Percentiles rank a stretch among this genome's conserved stretches.
Conservation (phyloP, 2,797 vertebrate genomes). For the Thripadectes ignobilis region DNA sequence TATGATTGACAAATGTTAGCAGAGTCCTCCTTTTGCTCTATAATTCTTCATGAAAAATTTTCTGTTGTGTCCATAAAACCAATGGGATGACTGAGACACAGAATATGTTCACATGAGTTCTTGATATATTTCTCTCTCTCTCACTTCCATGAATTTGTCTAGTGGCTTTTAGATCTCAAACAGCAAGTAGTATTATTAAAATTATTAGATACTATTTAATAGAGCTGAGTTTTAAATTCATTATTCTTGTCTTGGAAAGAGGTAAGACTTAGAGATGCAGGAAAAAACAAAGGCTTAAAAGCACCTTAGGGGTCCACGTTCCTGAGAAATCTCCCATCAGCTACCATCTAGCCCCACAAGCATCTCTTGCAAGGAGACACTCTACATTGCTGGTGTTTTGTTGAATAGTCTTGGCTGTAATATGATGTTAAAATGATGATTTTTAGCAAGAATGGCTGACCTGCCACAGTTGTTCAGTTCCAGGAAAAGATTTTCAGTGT, state of each 20-base stretch:
- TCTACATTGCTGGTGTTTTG: not conserved
- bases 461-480: not conserved
- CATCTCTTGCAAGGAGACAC: not conserved
- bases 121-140: not conserved
- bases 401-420: not conserved
- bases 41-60: not conserved
- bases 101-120: not conserved
- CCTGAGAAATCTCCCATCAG: not conserved
- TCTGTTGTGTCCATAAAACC: not conserved
- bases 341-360: not conserved
- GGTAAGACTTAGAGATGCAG: not conserved
- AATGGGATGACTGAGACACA: not conserved
- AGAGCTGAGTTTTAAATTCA: not conserved
- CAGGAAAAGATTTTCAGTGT: not conserved
- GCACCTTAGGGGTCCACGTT: accelerated
- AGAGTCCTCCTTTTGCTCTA: not conserved
- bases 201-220: not conserved
- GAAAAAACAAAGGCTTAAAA: not conserved
- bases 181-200: not conserved
- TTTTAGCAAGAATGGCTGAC: not conserved
- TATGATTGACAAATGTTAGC: not conserved
- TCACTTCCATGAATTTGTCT: not conserved
- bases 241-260: not conserved
- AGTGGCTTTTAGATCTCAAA: not conserved
- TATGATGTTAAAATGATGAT: not conserved